Base-by-base conservation (phyloP, 2,888 invertebrate genomes). In the Biston betularia region DNA sequence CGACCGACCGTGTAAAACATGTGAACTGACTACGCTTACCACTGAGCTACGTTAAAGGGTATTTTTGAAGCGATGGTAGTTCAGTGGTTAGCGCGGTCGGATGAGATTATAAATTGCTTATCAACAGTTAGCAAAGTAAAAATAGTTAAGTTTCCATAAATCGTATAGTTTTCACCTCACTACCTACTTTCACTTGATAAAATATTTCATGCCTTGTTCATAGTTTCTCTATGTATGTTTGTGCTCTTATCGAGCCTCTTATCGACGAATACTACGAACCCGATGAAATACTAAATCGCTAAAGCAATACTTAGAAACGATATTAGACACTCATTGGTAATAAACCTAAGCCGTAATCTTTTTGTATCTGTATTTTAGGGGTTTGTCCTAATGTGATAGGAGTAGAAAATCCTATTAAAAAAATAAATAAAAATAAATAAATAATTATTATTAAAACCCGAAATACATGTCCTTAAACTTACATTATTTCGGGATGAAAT, bases 161-260 rank as follows among this genome's bases (percentile, higher is more conserved):
- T 15, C 15, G 44, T 44, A 45, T 7, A 49, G 6, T 49, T 49
- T 49, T 33, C 33, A 49, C 35, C 38, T 10, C 10, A 53, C 15
- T 38, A 10, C 8, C 33, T 35, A 38, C 50, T 35, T 53, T 53
- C 15, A 38, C 38, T 52, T 38, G 35, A 15, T 38, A 38, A 52
- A 52, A 52, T 35, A 38, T 53, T 15, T 9, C 38, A 53, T 38
- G 14, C 42, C 42, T 12, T 54, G 42, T 33, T 42, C 42, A 7
- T 11, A 42, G 24, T 24, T 11, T 40, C 35, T 50, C 9, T 38
- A 33, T 53, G 11, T 38, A 33, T 53, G 11, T 53, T 35, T 10
- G 46, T 61, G 46, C 64, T 57, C 56, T 59, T 64, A 74, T 73
- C 73, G 69, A 75, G 45, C 48, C 40, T 14, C 56, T 70, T 73